These are phyloP conservation scores for Teleiodes luculella DNA, from an alignment of 2,888 invertebrate genomes.

Conservation along the genomic window DNA sequence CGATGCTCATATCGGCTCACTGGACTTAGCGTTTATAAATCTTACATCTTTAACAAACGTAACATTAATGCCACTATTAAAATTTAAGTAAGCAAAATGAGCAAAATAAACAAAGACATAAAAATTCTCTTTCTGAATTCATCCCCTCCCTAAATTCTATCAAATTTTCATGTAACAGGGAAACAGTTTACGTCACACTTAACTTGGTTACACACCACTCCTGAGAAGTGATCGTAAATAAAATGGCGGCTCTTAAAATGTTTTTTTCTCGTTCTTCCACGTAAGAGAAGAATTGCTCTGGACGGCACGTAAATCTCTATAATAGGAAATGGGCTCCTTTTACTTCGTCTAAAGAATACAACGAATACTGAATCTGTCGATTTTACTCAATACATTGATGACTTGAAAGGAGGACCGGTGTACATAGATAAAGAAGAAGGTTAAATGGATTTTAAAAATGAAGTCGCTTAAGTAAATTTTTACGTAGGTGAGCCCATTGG, in stretches of 20 bases:
- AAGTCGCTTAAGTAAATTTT: not conserved
- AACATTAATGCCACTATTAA: too few species aligned
- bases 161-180: slow-evolving; percentile 18
- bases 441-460: not conserved
- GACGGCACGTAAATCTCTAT: slow-evolving; percentile 51
- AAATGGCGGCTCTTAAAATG: slow-evolving; percentile 42
- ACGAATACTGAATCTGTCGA: not conserved
- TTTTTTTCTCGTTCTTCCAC: slow-evolving; percentile 38
- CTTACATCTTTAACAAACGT: too few species aligned
- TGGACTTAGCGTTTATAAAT: too few species aligned
- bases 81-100: too few species aligned
- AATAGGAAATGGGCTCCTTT: slow-evolving; percentile 27
- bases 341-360: not conserved
- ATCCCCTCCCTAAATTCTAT: slow-evolving; percentile 1
- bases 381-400: not conserved
- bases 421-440: not conserved
- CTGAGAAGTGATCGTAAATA: slow-evolving; percentile 45
- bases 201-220: slow-evolving; percentile 44
- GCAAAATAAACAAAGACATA: too few species aligned
- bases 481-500: slow-evolving; percentile 11
- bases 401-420: not conserved
- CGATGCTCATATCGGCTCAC: too few species aligned
- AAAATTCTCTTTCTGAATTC: not conserved
- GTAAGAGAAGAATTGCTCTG: slow-evolving; percentile 43
- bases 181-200: slow-evolving; percentile 41